phyloP scores from a whole-genome alignment of 37 sponge, comb jelly and placozoan species.

The Lycopodina hypogea region DNA sequence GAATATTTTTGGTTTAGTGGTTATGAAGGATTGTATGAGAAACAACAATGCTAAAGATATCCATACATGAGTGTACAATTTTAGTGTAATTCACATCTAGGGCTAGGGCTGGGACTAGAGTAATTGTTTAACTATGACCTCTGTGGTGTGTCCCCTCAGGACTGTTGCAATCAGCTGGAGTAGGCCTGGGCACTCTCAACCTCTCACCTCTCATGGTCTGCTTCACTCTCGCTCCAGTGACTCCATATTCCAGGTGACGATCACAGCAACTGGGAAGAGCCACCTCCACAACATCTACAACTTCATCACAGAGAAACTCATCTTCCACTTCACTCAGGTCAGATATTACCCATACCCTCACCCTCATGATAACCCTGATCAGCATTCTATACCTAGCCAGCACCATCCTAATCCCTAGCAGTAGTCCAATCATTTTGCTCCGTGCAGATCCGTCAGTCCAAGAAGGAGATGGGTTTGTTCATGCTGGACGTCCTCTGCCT shows the following conservation, averaged over 20 bases:
- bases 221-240: no score
- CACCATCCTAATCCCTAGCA: no score
- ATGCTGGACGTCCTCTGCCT: constrained; percentile 49
- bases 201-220: background rate
- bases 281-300: constrained; percentile 23
- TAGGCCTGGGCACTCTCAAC: background rate
- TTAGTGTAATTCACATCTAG: no score
- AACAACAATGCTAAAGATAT: no score
- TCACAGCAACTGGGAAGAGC: background rate
- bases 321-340: constrained; percentile 31
- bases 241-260: background rate
- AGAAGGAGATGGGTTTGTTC: constrained; percentile 35
- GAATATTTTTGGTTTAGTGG: no score
- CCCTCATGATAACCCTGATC: background rate
- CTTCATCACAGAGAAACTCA: constrained; percentile 33
- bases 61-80: no score
- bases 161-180: background rate
- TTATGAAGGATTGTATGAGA: no score
- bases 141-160: no score
- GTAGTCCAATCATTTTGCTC: background rate
- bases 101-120: background rate
- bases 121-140: no score
- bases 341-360: background rate
- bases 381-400: no score
- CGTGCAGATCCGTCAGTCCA: background rate